Evolutionary conservation across 2,113 vertebrate genomes (phyloP), one percentile per base, ranked within the genome.

Genomic region (Daubentonia madagascariensis): DNA sequence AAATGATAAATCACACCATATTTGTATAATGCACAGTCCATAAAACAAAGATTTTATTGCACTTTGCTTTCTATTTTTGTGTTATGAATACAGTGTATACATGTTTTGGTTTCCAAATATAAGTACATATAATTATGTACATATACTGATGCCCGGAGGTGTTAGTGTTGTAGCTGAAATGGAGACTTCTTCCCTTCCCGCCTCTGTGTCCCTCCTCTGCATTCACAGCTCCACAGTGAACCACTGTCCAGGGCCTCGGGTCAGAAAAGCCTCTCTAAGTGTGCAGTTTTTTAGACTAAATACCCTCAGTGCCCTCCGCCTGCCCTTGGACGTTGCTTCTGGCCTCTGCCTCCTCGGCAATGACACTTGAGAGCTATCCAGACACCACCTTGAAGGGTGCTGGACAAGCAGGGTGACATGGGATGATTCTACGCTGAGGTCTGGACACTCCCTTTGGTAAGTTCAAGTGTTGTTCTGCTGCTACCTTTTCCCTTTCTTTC

Each of bases 81-180:
- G 35, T 54, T 45, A 45, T 57, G 6, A 86, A 92, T 81, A 90
- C 86, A 90, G 67, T 50, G 72, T 67, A 79, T 48, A 91, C 91
- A 63, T 86, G 57, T 87, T 94, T 94, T 45, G 61, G n/a, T 83
- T 96, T 97, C 81, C 81, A 83, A 76, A 96, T 70, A 48, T 78
- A 87, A 90, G 91, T 30, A 22, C 43, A 20, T 22, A 22, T 20
- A 8, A 18, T 22, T 57, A 57, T 3, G 10, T 40, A 6, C 0
- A 7, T 25, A 30, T 7, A 4, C 76, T 81, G 63, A 43, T n/a
- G 54, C 48, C 65, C 59, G 8, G 11, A 75, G 68, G 61, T 13
- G 7, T 54, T 52, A 45, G 6, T 25, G 22, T 76, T 83, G 40
- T 54, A 4, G 32, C 25, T 48, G 48, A 61, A 32, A 75, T 9